Evolutionary conservation across 1,140 invertebrate species (phyloP).

Genomic region (Drosophila triauraria): DNA sequence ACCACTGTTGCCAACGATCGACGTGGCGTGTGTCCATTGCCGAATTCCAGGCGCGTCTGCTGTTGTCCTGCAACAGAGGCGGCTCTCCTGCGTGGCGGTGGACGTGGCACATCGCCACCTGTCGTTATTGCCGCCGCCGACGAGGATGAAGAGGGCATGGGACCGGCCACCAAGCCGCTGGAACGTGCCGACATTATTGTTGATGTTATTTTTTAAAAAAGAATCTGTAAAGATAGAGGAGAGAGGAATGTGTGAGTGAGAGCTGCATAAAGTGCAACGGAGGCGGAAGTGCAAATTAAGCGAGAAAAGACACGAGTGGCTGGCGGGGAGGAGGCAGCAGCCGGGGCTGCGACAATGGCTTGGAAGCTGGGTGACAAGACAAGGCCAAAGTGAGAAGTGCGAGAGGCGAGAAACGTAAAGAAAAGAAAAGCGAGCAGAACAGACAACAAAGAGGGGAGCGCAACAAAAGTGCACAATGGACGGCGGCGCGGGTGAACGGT

Average conservation of each 20-base stretch:
- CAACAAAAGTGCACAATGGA: slow-evolving; percentile 53
- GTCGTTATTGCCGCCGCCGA: slow-evolving; percentile 18
- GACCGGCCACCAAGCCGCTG: slow-evolving; percentile 44
- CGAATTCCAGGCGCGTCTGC: slow-evolving; percentile 64
- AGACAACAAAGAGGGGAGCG: slow-evolving; percentile 69
- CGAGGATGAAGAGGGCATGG: slow-evolving; percentile 41
- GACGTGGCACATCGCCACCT: slow-evolving; percentile 69
- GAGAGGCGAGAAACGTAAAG: slow-evolving; percentile 13
- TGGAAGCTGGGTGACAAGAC: slow-evolving; percentile 30
- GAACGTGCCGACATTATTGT: slow-evolving; percentile 68
- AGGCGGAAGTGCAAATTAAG: slow-evolving; percentile 73
- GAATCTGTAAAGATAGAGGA: slow-evolving; percentile 33
- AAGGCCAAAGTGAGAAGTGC: slow-evolving; percentile 50
- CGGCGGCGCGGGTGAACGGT: slow-evolving; percentile 33
- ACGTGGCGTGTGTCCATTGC: slow-evolving; percentile 74
- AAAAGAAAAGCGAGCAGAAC: slow-evolving; percentile 41
- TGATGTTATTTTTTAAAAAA: slow-evolving; percentile 14
- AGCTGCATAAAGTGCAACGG: slow-evolving; percentile 24
- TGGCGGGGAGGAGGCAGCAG: slow-evolving; percentile 33
- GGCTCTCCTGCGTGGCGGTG: slow-evolving; percentile 74
- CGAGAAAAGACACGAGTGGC: slow-evolving; percentile 52
- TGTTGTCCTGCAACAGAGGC: slow-evolving; percentile 79
- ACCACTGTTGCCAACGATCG: slow-evolving; percentile 78
- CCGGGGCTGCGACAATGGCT: slow-evolving; percentile 40
- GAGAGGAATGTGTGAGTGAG: slow-evolving; percentile 9